Evolutionary conservation across 2,113 vertebrate species (phyloP).

Genomic region (Stictonetta naevosa): DNA sequence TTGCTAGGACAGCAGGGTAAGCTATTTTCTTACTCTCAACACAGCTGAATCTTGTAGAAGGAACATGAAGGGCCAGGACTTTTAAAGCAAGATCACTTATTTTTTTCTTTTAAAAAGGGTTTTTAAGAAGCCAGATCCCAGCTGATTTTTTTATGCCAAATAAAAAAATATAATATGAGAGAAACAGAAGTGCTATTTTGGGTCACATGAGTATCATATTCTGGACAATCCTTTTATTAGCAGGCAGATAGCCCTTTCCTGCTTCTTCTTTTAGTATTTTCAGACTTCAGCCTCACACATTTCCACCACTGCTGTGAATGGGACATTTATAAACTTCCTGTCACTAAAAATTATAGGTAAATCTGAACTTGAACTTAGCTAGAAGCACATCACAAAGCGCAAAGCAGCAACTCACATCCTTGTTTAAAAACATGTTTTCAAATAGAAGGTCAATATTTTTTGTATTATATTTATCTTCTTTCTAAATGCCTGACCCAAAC

Average conservation of each 20-base stretch:
- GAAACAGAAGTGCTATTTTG: conserved; percentile 55
- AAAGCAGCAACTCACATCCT: neutral
- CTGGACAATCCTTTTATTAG: conserved; percentile 49
- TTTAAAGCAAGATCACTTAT: conserved; percentile 15
- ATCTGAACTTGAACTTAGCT: neutral
- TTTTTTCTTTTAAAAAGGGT: neutral
- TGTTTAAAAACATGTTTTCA: conserved; percentile 9
- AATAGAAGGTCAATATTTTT: conserved; percentile 14
- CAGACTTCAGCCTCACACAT: neutral
- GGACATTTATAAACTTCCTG: neutral
- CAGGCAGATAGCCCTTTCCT: neutral
- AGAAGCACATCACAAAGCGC: neutral
- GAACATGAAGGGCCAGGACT: neutral
- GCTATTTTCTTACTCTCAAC: neutral
- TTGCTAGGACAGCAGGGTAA: neutral
- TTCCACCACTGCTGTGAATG: neutral
- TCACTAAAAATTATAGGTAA: neutral
- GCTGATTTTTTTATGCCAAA: conserved; percentile 20
- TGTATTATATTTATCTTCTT: conserved; percentile 7
- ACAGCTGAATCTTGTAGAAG: neutral
- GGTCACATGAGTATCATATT: conserved; percentile 30
- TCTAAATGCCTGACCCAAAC: neutral
- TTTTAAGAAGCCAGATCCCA: conserved; percentile 8
- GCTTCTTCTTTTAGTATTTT: conserved; percentile 12
- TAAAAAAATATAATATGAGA: conserved; percentile 44